Evolutionary conservation across 2,797 vertebrate genomes (phyloP), one percentile per base, ranked within the genome.

Genomic region (Typhlichthys eigenmanni): DNA sequence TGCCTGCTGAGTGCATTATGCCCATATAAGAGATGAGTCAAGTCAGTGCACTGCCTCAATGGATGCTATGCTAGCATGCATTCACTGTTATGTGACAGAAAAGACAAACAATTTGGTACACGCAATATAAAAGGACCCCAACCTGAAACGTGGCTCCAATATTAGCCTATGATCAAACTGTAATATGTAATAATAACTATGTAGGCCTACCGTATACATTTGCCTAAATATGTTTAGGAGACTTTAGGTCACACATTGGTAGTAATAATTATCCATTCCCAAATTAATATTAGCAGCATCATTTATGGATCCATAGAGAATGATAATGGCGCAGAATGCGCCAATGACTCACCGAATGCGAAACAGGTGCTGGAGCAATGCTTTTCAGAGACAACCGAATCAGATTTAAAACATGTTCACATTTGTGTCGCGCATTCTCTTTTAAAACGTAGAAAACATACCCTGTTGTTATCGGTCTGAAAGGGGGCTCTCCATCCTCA

Each of bases 331-430:
- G 70, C 71, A 79, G 85, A 83, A 79, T 84, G 83, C 80, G 87
- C 81, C 70, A 82, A 54, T 89, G 90, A 92, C 92, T 93, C 90
- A 92, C 92, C 88, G 71, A 76, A 64, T 66, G 80, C 52, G 71
- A 80, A 78, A 82, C 64, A 58, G 61, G 68, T 46, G 49, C 55
- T 29, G 43, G n/a, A 47, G 14, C 19, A 56, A 12, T 6, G 45
- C 66, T 11, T 14, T 51, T 70, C 62, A 71, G 24, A 74, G 17
- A 47, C 47, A 48, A 24, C 53, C 8, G 29, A 57, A 19, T n/a
- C 43, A 14, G 49, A 58, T n/a, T 14, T 12, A 17, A 4, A n/a
- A 52, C 6, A 46, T 51, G 29, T 32, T 1, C 49, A 10, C 24
- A 54, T 56, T 2, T 3, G 17, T 55, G 19, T 24, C 12, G 34